Evolutionary conservation across 2,888 invertebrate genomes (phyloP).

Genomic region (Perdita meconis): DNA sequence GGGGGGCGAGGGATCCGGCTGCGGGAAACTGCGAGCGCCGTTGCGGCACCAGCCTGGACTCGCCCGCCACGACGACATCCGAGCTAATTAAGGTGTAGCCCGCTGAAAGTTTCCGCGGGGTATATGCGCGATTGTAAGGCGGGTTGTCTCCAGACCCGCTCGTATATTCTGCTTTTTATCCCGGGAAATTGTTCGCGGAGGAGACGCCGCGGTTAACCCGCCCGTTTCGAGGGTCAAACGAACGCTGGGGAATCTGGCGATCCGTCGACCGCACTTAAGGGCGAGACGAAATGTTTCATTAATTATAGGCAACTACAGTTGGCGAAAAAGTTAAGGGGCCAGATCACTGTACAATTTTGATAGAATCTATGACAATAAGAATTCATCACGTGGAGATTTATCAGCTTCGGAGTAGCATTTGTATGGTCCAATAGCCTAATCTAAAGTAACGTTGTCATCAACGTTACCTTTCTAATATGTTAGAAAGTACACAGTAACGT

Average conservation of each 20-base stretch:
- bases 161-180: slow-evolving; percentile 18
- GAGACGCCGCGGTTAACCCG: slow-evolving; percentile 27
- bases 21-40: neutral
- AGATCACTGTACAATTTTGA: too few relatives aligned
- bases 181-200: slow-evolving; percentile 8
- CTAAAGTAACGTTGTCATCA: too few relatives aligned
- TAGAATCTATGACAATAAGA: too few relatives aligned
- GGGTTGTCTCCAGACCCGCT: slow-evolving; percentile 12
- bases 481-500: too few relatives aligned
- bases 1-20: too few relatives aligned
- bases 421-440: too few relatives aligned
- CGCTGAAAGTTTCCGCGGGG: slow-evolving; percentile 24
- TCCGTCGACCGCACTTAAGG: neutral
- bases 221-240: slow-evolving; percentile 26
- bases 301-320: neutral
- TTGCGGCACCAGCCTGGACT: neutral
- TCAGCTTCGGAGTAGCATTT: too few relatives aligned
- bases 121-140: slow-evolving; percentile 16
- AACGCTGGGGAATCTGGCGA: slow-evolving; percentile 2
- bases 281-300: neutral
- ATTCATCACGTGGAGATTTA: too few relatives aligned
- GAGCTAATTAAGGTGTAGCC: slow-evolving; percentile 34
- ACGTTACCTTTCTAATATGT: too few relatives aligned
- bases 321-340: too few relatives aligned
- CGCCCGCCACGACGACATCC: neutral